These are phyloP conservation scores for Zeugodacus cucurbitae DNA, from an alignment of 1,140 invertebrate genomes.

Conservation along the genomic window DNA sequence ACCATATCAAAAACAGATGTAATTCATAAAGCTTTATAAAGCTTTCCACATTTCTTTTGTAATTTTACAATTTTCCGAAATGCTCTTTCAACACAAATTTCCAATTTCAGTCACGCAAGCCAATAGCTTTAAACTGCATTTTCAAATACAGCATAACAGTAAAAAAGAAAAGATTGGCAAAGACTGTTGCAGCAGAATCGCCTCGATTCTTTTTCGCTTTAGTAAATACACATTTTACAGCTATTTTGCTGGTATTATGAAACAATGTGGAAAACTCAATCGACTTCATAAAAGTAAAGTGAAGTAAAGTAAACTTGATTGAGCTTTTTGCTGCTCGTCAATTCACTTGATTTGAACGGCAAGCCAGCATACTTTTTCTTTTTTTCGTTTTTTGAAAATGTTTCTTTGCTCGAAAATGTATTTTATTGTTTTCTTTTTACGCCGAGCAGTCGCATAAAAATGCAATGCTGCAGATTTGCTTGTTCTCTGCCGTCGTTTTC, in stretches of 20 bases:
- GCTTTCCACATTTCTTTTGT: too few relatives aligned
- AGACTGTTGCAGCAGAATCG: neutral
- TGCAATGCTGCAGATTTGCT: neutral
- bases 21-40: too few relatives aligned
- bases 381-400: too few relatives aligned
- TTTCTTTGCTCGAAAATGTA: too few relatives aligned
- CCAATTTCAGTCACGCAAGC: neutral
- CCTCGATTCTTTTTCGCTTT: neutral
- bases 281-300: neutral
- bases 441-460: neutral
- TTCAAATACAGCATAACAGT: neutral
- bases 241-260: neutral
- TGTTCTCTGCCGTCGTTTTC: neutral
- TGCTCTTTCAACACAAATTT: too few relatives aligned
- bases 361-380: neutral
- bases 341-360: neutral
- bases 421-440: neutral
- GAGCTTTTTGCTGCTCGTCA: neutral
- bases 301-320: neutral
- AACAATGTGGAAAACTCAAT: slow-evolving; percentile 23
- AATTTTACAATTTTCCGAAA: too few relatives aligned
- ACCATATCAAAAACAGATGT: too few relatives aligned
- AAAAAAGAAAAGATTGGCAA: neutral
- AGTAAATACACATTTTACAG: neutral
- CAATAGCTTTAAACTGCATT: neutral